Evolutionary conservation across 2,797 vertebrate genomes (phyloP).

Genomic region (Peromyscus melanophrys): DNA sequence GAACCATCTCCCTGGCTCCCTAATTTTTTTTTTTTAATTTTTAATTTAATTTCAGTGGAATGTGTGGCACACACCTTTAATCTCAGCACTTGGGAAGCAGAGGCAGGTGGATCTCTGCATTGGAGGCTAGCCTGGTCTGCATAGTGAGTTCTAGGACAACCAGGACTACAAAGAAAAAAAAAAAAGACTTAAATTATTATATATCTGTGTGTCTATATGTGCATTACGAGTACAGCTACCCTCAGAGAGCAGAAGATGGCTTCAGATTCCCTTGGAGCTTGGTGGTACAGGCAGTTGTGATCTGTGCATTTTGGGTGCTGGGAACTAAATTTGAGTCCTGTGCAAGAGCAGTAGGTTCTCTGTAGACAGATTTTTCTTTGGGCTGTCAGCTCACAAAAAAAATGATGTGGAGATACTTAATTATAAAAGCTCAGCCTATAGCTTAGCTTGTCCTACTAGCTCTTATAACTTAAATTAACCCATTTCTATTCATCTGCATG

Average conservation of each 20-base stretch:
- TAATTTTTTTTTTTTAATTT: neutral
- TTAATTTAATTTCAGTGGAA: neutral
- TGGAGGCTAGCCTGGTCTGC: neutral
- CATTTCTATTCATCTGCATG: too few relatives aligned
- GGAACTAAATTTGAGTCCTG: neutral
- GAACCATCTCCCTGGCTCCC: neutral
- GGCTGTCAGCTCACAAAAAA: neutral
- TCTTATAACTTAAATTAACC: too few relatives aligned
- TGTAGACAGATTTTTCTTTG: neutral
- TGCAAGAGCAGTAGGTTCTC: neutral
- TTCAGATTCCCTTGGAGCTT: neutral
- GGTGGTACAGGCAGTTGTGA: neutral
- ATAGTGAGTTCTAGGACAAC: neutral
- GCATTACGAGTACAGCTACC: neutral
- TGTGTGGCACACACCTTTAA: neutral
- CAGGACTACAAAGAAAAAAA: too few relatives aligned
- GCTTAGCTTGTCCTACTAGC: too few relatives aligned
- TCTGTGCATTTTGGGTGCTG: neutral
- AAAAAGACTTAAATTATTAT: neutral
- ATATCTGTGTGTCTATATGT: neutral
- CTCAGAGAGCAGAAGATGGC: neutral
- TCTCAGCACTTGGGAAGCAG: neutral
- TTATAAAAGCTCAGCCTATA: too few relatives aligned
- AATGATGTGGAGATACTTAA: too few relatives aligned
- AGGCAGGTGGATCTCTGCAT: too few relatives aligned